phyloP scores from a whole-genome alignment of 2,113 vertebrate genomes.

The Prochilodus magdalenae region DNA sequence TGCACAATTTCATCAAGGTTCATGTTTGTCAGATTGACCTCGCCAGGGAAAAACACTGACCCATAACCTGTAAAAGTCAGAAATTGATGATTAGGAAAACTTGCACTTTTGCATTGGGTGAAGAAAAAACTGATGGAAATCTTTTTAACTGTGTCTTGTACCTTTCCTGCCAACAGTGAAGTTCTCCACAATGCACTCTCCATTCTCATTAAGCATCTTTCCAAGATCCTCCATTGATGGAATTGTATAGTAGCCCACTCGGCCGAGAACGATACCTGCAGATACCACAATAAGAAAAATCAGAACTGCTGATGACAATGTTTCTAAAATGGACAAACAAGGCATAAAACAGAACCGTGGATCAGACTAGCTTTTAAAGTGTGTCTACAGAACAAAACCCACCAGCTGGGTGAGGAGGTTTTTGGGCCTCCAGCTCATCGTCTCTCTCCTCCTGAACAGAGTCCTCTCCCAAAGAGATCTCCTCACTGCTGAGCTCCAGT shows the following conservation, averaged over 20 bases:
- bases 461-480: slow-evolving; percentile 87
- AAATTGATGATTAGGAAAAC: background rate
- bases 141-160: slow-evolving; percentile 52
- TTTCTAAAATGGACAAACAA: background rate
- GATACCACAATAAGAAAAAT: background rate
- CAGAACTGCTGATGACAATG: background rate
- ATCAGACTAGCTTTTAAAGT: background rate
- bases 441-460: slow-evolving; percentile 88
- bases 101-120: background rate
- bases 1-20: slow-evolving; percentile 95
- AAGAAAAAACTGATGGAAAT: background rate
- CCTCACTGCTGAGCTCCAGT: slow-evolving; percentile 89
- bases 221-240: slow-evolving; percentile 91
- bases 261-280: slow-evolving; percentile 86
- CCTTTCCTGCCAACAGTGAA: slow-evolving; percentile 95
- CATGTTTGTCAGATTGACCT: slow-evolving; percentile 85
- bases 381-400: background rate
- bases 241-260: slow-evolving; percentile 93
- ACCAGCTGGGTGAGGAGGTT: slow-evolving; percentile 88
- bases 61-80: slow-evolving; percentile 86
- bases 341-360: background rate
- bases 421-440: slow-evolving; percentile 73
- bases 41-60: slow-evolving; percentile 91
- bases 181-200: slow-evolving; percentile 88
- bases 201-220: slow-evolving; percentile 81